Evolutionary conservation across 2,113 vertebrate species (phyloP), one percentile per base, ranked within the genome.

Genomic region (Eurypyga helias): DNA sequence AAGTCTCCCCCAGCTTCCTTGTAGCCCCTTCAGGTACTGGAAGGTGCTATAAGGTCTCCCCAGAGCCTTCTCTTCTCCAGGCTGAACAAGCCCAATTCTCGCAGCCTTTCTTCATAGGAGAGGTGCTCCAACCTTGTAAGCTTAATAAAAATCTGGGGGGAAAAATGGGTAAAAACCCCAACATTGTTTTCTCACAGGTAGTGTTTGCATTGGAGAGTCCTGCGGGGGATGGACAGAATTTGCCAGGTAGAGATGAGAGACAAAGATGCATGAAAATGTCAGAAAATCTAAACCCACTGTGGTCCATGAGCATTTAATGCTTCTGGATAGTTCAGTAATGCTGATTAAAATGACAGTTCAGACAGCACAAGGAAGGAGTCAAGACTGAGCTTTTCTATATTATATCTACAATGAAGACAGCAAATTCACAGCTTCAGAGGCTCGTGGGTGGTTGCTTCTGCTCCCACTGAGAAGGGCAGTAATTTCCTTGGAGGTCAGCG

Each of bases 401-500:
- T 45, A 34, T 45, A 9, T 45, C 28, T 34, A 12, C 1, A 6
- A 36, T 17, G 62, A 73, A 90, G 66, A 69, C 0, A 49, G 45
- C 15, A 76, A 83, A 54, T 62, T 67, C 51, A 45, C 83, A 64
- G 48, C 34, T 41, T 89, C 45, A 58, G 75, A 88, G 25, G 69
- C 55, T 86, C 0, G 48, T 69, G 69, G 86, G 79, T 48, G 61
- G 67, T 49, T 92, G 45, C 57, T 79, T 55, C 69, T 60, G 60
- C 75, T 88, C 57, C 31, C 34, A 18, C 61, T 24, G 78, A 76
- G 84, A 80, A 75, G 24, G 69, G n/a, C 58, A 89, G 19, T 72
- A 62, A 94, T 96, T 95, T 97, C 10, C 87, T 95, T 84, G 48
- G 84, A 97, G 96, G 92, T 97, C 93, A 96, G 24, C 17, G 87